phyloP scores from a whole-genome alignment of 2,113 vertebrate species.

The Fregata magnificens region DNA sequence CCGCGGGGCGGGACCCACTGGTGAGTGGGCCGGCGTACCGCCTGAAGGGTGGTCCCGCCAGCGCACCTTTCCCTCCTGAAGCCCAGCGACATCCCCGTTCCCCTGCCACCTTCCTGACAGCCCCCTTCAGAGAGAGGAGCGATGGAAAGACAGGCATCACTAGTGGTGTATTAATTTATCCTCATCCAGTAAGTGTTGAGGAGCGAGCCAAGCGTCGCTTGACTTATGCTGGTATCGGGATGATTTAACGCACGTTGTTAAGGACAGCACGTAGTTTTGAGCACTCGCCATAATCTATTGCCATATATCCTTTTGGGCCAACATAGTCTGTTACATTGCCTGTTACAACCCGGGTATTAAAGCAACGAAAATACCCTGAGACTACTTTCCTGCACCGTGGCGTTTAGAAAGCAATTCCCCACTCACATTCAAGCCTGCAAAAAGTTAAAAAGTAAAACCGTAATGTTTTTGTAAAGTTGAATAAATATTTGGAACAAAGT shows the following conservation, averaged over 20 bases:
- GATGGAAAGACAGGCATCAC: rapidly evolving
- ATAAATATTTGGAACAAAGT: not conserved
- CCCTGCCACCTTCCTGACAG: rapidly evolving
- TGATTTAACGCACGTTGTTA: rapidly evolving
- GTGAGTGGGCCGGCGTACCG: rapidly evolving
- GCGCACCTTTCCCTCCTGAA: rapidly evolving
- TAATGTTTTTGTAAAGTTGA: not conserved
- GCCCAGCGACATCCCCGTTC: rapidly evolving
- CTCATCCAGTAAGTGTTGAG: not conserved
- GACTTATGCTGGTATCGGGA: rapidly evolving
- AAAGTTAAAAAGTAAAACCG: not conserved
- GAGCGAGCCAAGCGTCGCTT: not conserved
- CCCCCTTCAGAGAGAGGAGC: not conserved
- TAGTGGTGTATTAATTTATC: rapidly evolving
- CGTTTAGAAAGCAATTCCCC: not conserved
- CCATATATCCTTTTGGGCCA: not conserved
- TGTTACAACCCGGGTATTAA: not conserved
- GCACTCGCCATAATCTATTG: rapidly evolving
- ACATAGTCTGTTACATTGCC: rapidly evolving
- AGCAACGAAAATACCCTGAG: not conserved
- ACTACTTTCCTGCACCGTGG: rapidly evolving
- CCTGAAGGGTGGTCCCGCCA: not conserved
- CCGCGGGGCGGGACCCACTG: not conserved
- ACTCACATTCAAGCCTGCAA: rapidly evolving
- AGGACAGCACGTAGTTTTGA: not conserved